Evolutionary conservation across 2,797 vertebrate species (phyloP).

Genomic region (Coregonus sp.): DNA sequence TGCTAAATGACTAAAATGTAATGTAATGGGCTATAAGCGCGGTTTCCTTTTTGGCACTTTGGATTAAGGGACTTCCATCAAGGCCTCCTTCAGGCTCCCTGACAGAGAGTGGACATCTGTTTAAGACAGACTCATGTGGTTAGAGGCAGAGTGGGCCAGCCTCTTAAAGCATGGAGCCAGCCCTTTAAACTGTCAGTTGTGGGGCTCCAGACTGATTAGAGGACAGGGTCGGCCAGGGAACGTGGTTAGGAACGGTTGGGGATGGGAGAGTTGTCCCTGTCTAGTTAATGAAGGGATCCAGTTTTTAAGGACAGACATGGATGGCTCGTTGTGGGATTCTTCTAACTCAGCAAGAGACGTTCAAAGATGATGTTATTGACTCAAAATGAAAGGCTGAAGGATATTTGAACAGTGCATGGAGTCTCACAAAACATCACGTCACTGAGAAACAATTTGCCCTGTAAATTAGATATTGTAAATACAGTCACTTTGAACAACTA

Average conservation of each 20-base stretch:
- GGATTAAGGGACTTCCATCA: neutral
- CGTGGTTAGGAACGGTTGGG: neutral
- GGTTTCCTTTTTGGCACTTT: neutral
- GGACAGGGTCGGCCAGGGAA: neutral
- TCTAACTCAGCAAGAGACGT: neutral
- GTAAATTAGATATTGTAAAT: too few species aligned
- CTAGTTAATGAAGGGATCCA: neutral
- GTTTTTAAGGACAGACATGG: neutral
- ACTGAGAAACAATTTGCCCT: neutral
- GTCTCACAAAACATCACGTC: neutral
- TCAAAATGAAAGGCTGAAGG: neutral
- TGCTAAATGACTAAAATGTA: neutral
- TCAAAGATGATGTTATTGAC: neutral
- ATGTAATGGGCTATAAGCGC: neutral
- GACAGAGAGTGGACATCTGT: conserved; percentile 55
- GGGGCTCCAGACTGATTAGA: conserved; percentile 16
- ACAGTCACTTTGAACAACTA: neutral
- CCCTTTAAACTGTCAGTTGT: conserved; percentile 24
- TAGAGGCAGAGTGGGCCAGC: conserved; percentile 19
- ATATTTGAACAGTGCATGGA: neutral
- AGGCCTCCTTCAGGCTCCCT: conserved; percentile 23
- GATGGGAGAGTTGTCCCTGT: neutral
- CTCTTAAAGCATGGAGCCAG: conserved; percentile 2
- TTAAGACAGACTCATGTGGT: conserved; percentile 50
- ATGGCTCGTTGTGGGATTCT: neutral